Base-by-base conservation (phyloP, 2,888 invertebrate species). In the Capitulum mitella region DNA sequence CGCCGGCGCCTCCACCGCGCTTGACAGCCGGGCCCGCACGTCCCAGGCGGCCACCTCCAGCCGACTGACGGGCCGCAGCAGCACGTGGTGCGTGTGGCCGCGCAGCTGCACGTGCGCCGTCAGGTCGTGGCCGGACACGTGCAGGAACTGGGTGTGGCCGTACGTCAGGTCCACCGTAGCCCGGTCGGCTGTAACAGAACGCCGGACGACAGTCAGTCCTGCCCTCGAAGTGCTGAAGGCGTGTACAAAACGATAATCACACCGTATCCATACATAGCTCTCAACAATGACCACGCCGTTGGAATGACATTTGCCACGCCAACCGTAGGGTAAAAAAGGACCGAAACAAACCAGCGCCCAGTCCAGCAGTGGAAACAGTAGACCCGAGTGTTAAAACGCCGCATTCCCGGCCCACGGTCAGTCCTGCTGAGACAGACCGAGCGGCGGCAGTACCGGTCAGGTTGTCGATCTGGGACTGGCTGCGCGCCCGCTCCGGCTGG, bases 11-110 rank as follows among this genome's bases (percentile, higher is more conserved):
- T 14, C 78, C 37, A 61, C 37, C 12, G 74, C 40, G 19, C 84
- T 81, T 81, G 84, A 80, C 43, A 93, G 87, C 76, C 94, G 89
- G 74, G 90, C 90, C 82, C 94, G 88, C 40, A 95, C 92, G 83
- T 93, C 93, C 82, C 91, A 90, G 5, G 94, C 94, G 12, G 92
- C 92, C 81, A 94, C 90, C 85, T 94, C 93, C 80, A 90, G 89
- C 83, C 90, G 89, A 78, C 90, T 91, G 78, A 91, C 89, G 26
- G 86, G 85, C 79, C 87, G 86, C 75, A 88, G 82, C 78, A 83
- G 85, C 10, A 87, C 82, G 81, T 86, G 84, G 32, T 84, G 84
- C 12, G 85, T 84, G 82, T 85, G 85, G 37, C 86, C 85, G 54
- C 85, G 82, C 51, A 83, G 83, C 80, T 86, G 85, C 5, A 87